Evolutionary conservation across 2,888 invertebrate species (phyloP), one percentile per base, ranked within the genome.

Genomic region (Erpobdella octoculata): DNA sequence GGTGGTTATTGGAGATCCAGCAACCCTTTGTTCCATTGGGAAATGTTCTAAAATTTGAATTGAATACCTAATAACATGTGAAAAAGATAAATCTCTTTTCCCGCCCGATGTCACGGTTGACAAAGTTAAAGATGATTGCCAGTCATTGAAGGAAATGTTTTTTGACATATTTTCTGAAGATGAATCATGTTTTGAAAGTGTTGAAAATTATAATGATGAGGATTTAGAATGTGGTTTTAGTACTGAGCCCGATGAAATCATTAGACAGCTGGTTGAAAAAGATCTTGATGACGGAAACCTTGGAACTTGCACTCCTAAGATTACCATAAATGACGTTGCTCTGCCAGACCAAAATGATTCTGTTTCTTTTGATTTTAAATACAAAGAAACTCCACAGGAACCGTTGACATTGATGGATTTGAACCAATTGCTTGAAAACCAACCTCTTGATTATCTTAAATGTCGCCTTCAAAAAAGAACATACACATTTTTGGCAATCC

Each of bases 1-100:
- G 15, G 90, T 90, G 2, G 90, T 91, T 18, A 89, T 92, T 0
- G 91, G 91, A 0, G 91, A 92, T 84, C 91, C 91, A 0, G 88
- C 91, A 0, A 90, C 90, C 0, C 84, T 92, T 12, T 89, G 91
- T 78, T 89, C 91, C 0, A 87, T 91, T 66, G 91, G 91, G 8
- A 87, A 89, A 73, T 91, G 91, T 82, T 87, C 86, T 85, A 86
- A 73, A 73, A 71, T 73, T 0, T 74, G 74, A 73, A 66, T 37
- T 9, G 38, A 70, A 25, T 74, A 68, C 67, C 61, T 74, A n/a
- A 69, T 61, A 35, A 41, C 53, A 25, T 74, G 74, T 18, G 33
- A 35, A 31, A 31, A 66, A 4, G 0, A 25, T 4, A 37, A 61
- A 1, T 48, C 25, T 12, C 65, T 73, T 9, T 36, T 64, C n/a